phyloP scores from a whole-genome alignment of 92 coral and sea anemone genomes.

The Paramuricea clavata region DNA sequence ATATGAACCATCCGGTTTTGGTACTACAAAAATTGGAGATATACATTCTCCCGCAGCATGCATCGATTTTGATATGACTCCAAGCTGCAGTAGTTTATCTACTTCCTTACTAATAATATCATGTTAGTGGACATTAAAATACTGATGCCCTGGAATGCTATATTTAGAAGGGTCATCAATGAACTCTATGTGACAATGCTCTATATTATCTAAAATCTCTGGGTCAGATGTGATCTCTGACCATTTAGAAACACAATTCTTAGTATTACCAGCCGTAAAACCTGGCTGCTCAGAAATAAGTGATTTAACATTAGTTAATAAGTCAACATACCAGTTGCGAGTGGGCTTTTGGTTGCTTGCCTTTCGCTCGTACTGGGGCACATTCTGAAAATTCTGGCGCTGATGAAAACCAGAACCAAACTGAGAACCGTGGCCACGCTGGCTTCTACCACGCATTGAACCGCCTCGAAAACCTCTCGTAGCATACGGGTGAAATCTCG shows the following conservation, averaged over 20 bases:
- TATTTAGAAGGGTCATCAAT: slow-evolving; percentile 54
- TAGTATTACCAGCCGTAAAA: slow-evolving; percentile 64
- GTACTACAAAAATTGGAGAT: too few species aligned
- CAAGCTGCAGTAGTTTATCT: slow-evolving; percentile 30
- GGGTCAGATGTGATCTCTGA: slow-evolving; percentile 51
- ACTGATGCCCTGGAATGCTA: slow-evolving; percentile 31
- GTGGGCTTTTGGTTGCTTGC: slow-evolving; percentile 14
- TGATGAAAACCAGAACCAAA: not conserved
- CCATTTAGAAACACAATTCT: slow-evolving; percentile 48
- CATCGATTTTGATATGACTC: too few species aligned
- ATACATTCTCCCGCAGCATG: too few species aligned
- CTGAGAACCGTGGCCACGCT: slow-evolving; percentile 1
- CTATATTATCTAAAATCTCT: slow-evolving; percentile 55
- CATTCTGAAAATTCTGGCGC: slow-evolving; percentile 42
- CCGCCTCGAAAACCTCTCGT: slow-evolving; percentile 19
- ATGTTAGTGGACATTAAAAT: slow-evolving; percentile 40
- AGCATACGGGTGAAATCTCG: slow-evolving; percentile 34
- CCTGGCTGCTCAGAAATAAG: slow-evolving; percentile 36
- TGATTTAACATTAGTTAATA: not conserved
- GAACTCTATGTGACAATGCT: slow-evolving; percentile 61
- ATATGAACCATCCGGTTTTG: slow-evolving; percentile 58
- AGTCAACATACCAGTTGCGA: slow-evolving; percentile 29
- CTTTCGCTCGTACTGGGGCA: slow-evolving; percentile 60
- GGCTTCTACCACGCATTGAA: slow-evolving; percentile 25
- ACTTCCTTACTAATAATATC: slow-evolving; percentile 42